Evolutionary conservation across 2,113 vertebrate species (phyloP), one percentile per base, ranked within the genome.

Genomic region (Otocyon megalotis): DNA sequence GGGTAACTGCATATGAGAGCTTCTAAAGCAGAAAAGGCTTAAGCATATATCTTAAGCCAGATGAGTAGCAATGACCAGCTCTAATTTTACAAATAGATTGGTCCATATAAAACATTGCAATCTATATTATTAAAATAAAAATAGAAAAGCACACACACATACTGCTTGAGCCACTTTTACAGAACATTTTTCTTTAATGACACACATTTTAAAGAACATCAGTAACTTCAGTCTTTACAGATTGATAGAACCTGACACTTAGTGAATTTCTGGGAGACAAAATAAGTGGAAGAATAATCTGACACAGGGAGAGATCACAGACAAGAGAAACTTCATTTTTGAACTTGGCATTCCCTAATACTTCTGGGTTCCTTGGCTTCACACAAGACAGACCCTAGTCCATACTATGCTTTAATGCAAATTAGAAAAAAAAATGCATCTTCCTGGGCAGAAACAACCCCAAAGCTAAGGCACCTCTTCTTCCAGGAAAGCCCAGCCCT

Each of bases 41-140:
- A 16, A 94, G 56, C 72, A 60, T 17, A 0, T 7, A 82, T 81
- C 62, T 97, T 69, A 81, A 93, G 2, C 48, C 90, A 32, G 89
- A 43, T 0, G 0, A 85, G 93, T 88, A 97, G 94, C 80, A 94
- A 97, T 96, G 83, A 84, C 56, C 89, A 93, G 87, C 79, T 95
- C 88, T 98, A 96, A 92, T n/a, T 84, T 83, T 80, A 97, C 83
- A 88, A 93, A 58, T 50, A 12, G 92, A 95, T 84, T 86, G 26
- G 83, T 96, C 88, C 96, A 84, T 16, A 11, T 28, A 43, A 93
- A 90, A 54, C 17, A 71, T 8, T 69, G 35, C 85, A 48, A 62
- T 30, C 10, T 37, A 12, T 8, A 63, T 26, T 35, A 72, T 63
- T n/a, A 92, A 77, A 79, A n/a, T 24, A 63, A 10, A 88, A 81